Evolutionary conservation across 2,797 vertebrate species (phyloP).

Genomic region (Botia almorhae): DNA sequence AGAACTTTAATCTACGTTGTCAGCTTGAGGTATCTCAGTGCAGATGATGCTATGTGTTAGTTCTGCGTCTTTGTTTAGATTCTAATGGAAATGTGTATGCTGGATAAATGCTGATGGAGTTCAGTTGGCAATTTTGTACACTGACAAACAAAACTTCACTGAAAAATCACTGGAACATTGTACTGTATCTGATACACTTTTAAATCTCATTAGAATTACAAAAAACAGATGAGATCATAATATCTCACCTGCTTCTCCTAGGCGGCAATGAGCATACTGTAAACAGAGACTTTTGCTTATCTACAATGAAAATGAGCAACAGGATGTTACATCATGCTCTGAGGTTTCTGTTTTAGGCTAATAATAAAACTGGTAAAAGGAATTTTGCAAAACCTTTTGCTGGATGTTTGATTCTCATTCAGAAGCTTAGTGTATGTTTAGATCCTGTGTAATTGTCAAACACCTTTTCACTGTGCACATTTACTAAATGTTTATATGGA

Average conservation of each 20-base stretch:
- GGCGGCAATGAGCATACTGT: neutral
- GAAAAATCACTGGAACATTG: constrained; percentile 35
- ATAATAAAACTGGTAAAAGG: neutral
- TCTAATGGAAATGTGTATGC: neutral
- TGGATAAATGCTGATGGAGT: constrained; percentile 39
- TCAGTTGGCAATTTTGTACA: constrained; percentile 33
- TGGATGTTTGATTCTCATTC: too few species aligned
- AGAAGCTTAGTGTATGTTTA: too few species aligned
- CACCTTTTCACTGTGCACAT: too few species aligned
- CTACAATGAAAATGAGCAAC: neutral
- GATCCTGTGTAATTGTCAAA: too few species aligned
- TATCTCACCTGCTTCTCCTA: neutral
- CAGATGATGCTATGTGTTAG: constrained; percentile 18
- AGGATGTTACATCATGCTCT: constrained; percentile 15
- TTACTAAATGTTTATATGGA: too few species aligned
- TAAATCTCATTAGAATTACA: neutral
- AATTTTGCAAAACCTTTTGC: too few species aligned
- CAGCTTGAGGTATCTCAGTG: neutral
- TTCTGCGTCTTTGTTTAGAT: neutral
- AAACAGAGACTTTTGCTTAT: too few species aligned
- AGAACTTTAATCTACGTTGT: constrained; percentile 15
- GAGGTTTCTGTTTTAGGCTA: neutral
- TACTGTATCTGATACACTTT: neutral
- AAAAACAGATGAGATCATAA: neutral
- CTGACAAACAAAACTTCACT: constrained; percentile 16